These are phyloP conservation scores for Notolabrus celidotus DNA, from an alignment of 2,797 vertebrate species.

Conservation along the genomic window DNA sequence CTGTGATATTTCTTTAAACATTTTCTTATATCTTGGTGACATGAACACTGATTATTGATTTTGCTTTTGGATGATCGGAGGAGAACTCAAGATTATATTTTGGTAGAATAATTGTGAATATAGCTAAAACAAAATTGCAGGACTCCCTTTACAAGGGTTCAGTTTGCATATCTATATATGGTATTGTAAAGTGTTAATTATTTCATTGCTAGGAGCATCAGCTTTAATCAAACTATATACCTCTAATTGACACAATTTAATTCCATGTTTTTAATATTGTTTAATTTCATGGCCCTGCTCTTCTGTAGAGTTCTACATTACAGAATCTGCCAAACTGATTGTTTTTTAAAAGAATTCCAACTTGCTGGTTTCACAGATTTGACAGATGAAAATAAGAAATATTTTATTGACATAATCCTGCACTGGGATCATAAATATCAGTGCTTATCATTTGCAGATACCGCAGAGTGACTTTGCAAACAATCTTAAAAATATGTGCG, in stretches of 20 bases:
- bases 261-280: conserved; percentile 56
- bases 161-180: too few species aligned
- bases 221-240: too few species aligned
- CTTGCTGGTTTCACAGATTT: conserved; percentile 36
- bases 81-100: background rate
- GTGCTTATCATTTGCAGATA: conserved; percentile 21
- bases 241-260: too few species aligned
- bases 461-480: background rate
- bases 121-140: too few species aligned
- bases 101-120: background rate
- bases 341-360: conserved; percentile 42
- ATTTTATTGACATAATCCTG: conserved; percentile 3
- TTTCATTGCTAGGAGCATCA: too few species aligned
- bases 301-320: conserved; percentile 26
- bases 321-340: conserved; percentile 43
- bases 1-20: conserved; percentile 14
- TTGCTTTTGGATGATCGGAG: background rate
- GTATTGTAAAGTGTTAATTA: too few species aligned
- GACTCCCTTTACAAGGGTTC: too few species aligned
- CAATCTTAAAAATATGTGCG: conserved; percentile 10
- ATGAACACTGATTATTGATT: conserved; percentile 21
- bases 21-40: conserved; percentile 9
- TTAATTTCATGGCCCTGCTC: conserved; percentile 57
- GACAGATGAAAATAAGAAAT: background rate
- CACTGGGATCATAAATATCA: conserved; percentile 10